phyloP scores from a whole-genome alignment of 1,140 invertebrate genomes.

The Drosophila auraria region DNA sequence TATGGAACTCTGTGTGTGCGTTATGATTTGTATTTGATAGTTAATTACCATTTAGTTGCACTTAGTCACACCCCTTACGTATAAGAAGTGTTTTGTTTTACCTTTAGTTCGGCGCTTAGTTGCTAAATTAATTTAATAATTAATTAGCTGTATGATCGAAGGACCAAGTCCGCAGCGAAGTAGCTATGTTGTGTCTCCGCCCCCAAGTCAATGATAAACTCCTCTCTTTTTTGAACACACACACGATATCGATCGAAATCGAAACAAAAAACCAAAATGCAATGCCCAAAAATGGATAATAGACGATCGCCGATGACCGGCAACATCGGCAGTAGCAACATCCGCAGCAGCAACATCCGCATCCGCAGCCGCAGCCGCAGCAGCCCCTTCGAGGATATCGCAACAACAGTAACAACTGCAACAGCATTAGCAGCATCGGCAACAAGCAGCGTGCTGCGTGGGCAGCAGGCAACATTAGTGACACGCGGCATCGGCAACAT shows the following conservation, averaged over 20 bases:
- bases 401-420: slow-evolving; percentile 29
- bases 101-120: slow-evolving; percentile 24
- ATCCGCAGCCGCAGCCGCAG: slow-evolving; percentile 16
- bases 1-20: neutral
- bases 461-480: slow-evolving; percentile 5
- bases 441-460: slow-evolving; percentile 11
- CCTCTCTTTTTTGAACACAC: slow-evolving; percentile 27
- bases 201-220: slow-evolving; percentile 28
- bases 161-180: neutral
- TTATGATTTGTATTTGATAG: slow-evolving; percentile 17
- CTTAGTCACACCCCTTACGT: neutral
- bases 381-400: slow-evolving; percentile 36
- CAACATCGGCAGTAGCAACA: slow-evolving; percentile 34
- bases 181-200: slow-evolving; percentile 3
- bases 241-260: slow-evolving; percentile 7
- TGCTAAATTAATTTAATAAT: slow-evolving; percentile 1
- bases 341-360: slow-evolving; percentile 11
- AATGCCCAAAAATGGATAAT: slow-evolving; percentile 2
- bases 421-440: slow-evolving; percentile 18
- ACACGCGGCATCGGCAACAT: neutral
- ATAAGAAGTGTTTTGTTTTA: slow-evolving; percentile 26
- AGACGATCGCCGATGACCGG: slow-evolving; percentile 76
- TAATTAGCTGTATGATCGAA: slow-evolving; percentile 4
- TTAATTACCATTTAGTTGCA: slow-evolving; percentile 23
- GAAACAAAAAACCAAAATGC: slow-evolving; percentile 8